These are phyloP conservation scores for Campoplex capitator DNA, from an alignment of 2,888 invertebrate species.

Conservation along the genomic window DNA sequence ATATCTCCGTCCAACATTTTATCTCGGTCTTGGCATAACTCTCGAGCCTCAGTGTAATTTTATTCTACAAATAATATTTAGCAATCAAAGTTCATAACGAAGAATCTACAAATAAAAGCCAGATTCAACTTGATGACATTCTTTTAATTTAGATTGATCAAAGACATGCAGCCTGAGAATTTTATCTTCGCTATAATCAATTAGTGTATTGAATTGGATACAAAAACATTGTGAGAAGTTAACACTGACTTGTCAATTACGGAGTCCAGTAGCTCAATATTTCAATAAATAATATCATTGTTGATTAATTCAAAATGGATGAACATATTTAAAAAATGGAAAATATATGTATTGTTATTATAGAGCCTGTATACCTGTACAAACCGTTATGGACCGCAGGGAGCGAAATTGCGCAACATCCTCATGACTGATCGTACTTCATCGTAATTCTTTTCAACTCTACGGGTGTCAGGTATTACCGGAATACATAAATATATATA, in stretches of 20 bases:
- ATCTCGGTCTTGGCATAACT: not conserved
- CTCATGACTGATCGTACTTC: constrained; percentile 47
- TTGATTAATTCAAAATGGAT: not conserved
- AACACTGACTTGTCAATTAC: too few species aligned
- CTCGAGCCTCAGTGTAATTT: not conserved
- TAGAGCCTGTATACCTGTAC: not conserved
- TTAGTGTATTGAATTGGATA: too few species aligned
- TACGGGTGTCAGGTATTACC: constrained; percentile 42
- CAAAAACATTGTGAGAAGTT: too few species aligned
- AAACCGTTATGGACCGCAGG: constrained; percentile 56
- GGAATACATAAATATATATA: not conserved
- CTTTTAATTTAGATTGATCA: too few species aligned
- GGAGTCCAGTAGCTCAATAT: not conserved
- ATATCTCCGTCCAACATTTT: not conserved
- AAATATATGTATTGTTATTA: not conserved
- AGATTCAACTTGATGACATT: not conserved
- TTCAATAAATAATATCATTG: not conserved
- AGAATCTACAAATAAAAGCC: not conserved
- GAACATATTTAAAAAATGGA: not conserved
- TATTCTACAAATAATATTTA: not conserved
- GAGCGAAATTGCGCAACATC: constrained; percentile 44
- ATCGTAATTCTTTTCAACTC: constrained; percentile 36
- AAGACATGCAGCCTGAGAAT: too few species aligned
- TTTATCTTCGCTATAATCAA: too few species aligned
- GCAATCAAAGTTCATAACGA: not conserved